Evolutionary conservation across 2,888 invertebrate species (phyloP), one percentile per base, ranked within the genome.

Genomic region (Drosophila nr. medialis): DNA sequence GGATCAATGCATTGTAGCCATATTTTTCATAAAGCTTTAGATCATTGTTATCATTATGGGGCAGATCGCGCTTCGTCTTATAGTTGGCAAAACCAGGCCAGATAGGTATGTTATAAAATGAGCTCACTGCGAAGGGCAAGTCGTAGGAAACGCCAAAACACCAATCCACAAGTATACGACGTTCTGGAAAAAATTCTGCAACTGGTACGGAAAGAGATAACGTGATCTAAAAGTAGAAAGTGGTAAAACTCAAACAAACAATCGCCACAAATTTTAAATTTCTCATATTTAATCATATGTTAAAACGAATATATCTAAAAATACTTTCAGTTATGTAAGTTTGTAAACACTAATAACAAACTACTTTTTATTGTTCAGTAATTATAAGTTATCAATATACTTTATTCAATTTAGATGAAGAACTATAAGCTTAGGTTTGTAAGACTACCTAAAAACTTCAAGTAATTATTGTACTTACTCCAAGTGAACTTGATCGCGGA

Each of bases 81-180:
- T 87, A 80, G 21, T 89, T 90, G 7, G 85, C 85, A 55, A 90
- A 84, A 11, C 87, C 88, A 1, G 93, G 91, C 93, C 93, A 93
- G 13, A 91, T 91, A 18, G 93, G 93, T 29, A 92, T 88, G 61
- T 90, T 90, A 51, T 92, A 93, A 69, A 93, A 93, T 2, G 86
- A 84, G 0, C 84, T 79, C 3, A 92, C 40, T 32, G 81, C 76
- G 38, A 60, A 69, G 3, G 93, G 93, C 40, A 93, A 67, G 34
- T 87, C 86, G 51, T 93, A 93, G 50, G 90, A 88, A 75, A 93
- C 89, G 76, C 91, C 92, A 58, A 93, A 92, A n/a, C 93, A 93
- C 91, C 92, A 92, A 83, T 93, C 93, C 49, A 92, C 68, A 6
- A 91, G 80, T 24, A 92, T 87, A 6, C 91, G 90, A 6, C 92